phyloP scores from a whole-genome alignment of 2,888 invertebrate species.

The Danaus chrysippus region DNA sequence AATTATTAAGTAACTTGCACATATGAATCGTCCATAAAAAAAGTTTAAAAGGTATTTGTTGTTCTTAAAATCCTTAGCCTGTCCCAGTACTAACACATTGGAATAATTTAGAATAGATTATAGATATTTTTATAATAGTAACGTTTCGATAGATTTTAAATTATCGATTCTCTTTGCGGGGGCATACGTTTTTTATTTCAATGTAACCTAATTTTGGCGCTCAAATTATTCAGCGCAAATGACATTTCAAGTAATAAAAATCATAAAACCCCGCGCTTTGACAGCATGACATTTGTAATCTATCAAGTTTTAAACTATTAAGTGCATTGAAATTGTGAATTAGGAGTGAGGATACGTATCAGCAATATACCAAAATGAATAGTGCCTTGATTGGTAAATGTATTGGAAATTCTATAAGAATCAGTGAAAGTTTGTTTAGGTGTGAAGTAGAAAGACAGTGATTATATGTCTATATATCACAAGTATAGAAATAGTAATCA shows the following conservation, averaged over 20 bases:
- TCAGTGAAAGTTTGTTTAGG: constrained; percentile 54
- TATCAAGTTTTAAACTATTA: constrained; percentile 50
- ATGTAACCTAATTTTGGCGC: constrained; percentile 17
- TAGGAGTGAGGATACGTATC: constrained; percentile 76
- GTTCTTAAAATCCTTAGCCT: constrained; percentile 75
- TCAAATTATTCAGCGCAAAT: constrained; percentile 19
- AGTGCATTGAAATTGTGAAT: constrained; percentile 66
- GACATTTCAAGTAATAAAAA: constrained; percentile 30
- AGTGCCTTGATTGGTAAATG: constrained; percentile 74
- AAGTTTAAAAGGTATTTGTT: constrained; percentile 69
- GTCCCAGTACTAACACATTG: constrained; percentile 64
- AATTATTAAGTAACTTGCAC: constrained; percentile 54
- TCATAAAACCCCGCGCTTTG: constrained; percentile 38
- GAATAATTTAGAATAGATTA: constrained; percentile 72
- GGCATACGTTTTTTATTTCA: constrained; percentile 42
- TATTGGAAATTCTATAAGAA: constrained; percentile 59
- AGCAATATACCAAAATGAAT: constrained; percentile 78
- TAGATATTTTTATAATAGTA: constrained; percentile 78
- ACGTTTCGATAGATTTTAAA: constrained; percentile 67
- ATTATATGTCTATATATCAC: constrained; percentile 78
- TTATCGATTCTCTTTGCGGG: constrained; percentile 45
- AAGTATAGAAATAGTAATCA: constrained; percentile 78
- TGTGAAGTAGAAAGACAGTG: constrained; percentile 52
- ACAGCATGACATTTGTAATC: constrained; percentile 58
- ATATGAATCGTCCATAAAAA: constrained; percentile 51